Evolutionary conservation across 2,113 vertebrate species (phyloP).

Genomic region (Tychaedon coryphoeus): DNA sequence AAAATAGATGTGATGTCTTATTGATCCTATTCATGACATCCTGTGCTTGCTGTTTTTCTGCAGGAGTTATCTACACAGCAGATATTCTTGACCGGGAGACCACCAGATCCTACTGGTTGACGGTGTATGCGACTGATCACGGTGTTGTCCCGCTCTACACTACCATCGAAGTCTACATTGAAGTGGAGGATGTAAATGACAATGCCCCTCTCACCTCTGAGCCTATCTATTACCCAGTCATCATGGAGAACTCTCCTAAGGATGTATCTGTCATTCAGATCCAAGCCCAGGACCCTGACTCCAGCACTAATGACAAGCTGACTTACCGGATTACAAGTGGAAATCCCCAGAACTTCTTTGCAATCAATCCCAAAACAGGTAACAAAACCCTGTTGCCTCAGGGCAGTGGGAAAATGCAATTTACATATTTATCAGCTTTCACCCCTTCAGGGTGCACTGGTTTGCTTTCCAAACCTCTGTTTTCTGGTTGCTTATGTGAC

Average conservation of each 20-base stretch:
- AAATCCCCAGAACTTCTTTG: conserved; percentile 97
- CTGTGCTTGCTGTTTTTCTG: conserved; percentile 5
- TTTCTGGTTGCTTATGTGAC: not conserved
- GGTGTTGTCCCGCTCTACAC: conserved; percentile 91
- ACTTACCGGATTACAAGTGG: conserved; percentile 91
- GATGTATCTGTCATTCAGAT: conserved; percentile 93
- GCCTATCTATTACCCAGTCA: conserved; percentile 84
- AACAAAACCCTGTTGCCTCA: conserved; percentile 9
- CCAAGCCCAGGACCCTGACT: conserved; percentile 92
- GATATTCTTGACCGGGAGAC: conserved; percentile 93
- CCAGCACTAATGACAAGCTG: conserved; percentile 77
- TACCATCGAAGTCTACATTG: conserved; percentile 89
- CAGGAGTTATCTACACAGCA: conserved; percentile 92
- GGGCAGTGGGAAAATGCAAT: not conserved
- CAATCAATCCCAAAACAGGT: conserved; percentile 91
- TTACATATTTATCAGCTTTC: not conserved
- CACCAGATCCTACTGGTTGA: conserved; percentile 92
- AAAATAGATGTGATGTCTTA: not conserved
- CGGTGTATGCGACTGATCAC: conserved; percentile 90
- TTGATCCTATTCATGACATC: not conserved
- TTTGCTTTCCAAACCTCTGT: not conserved
- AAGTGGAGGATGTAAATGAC: conserved; percentile 97
- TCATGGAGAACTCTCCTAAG: conserved; percentile 92
- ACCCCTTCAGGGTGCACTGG: not conserved
- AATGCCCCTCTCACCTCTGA: conserved; percentile 92